Conservation (phyloP, 2,888 invertebrate genomes). For the Chaetogeoica ovagalla region DNA sequence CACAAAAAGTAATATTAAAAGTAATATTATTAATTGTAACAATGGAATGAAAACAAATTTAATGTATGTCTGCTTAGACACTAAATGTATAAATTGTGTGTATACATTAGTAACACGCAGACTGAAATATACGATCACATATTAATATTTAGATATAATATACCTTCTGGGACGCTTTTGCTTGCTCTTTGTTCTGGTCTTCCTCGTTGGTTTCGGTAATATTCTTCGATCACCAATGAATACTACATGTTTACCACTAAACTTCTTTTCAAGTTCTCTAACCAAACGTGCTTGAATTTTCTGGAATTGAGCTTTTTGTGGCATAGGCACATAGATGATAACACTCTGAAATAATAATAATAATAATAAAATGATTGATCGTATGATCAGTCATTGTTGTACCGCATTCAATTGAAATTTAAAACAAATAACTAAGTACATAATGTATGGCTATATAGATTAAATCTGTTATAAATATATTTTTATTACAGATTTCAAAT, state of each 20-base stretch:
- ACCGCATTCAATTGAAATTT: background rate
- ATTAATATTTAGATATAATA: constrained; percentile 17
- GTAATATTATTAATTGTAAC: background rate
- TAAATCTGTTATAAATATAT: constrained; percentile 2
- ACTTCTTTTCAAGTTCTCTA: constrained; percentile 98
- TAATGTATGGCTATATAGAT: constrained; percentile 18
- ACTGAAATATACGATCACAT: background rate
- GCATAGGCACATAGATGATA: constrained; percentile 98
- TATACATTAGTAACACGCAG: constrained; percentile 49
- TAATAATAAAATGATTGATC: constrained; percentile 29
- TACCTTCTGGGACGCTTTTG: constrained; percentile 75
- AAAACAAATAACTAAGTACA: background rate
- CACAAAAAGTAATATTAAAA: constrained; percentile 25
- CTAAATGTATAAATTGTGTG: constrained; percentile 23
- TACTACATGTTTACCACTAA: constrained; percentile 98
- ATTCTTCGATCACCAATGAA: constrained; percentile 98
- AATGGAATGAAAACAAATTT: constrained; percentile 3
- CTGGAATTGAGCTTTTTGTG: constrained; percentile 95
- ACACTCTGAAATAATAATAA: constrained; percentile 70
- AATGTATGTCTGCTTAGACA: constrained; percentile 48
- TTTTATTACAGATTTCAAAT: background rate
- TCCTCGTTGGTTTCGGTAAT: constrained; percentile 95
- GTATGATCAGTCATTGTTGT: background rate
- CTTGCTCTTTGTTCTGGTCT: constrained; percentile 76
- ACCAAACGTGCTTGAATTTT: constrained; percentile 96